Conservation (phyloP, 1,140 invertebrate species). For the Euglossa dilemma region DNA sequence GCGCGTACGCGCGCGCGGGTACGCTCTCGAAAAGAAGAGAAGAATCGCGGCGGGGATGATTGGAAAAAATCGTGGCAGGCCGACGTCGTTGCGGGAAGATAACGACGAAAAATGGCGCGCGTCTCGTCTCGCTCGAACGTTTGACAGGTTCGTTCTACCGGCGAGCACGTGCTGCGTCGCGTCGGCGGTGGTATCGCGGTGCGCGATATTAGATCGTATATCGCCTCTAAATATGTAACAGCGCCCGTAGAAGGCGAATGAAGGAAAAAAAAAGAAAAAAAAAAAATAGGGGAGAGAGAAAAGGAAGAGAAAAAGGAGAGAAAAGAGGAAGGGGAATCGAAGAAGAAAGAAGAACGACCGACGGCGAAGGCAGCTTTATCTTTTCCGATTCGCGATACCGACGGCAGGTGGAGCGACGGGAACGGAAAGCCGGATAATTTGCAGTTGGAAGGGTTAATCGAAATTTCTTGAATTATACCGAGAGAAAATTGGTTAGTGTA, state of each 20-base stretch:
- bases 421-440: background rate
- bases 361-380: background rate
- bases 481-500: conserved; percentile 17
- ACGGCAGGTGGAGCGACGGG: too few species aligned
- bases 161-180: conserved; percentile 36
- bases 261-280: too few species aligned
- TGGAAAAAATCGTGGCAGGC: conserved; percentile 23
- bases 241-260: background rate
- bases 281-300: too few species aligned
- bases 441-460: conserved; percentile 2
- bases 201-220: conserved; percentile 71
- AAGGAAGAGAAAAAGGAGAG: too few species aligned
- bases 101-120: conserved; percentile 25
- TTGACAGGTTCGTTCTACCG: conserved; percentile 45
- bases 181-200: conserved; percentile 36
- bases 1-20: background rate
- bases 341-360: too few species aligned
- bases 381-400: background rate
- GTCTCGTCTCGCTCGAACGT: conserved; percentile 13
- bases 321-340: too few species aligned
- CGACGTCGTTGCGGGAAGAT: background rate
- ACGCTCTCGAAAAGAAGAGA: background rate
- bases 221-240: conserved; percentile 66
- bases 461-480: conserved; percentile 24
- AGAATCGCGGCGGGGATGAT: conserved; percentile 25